Percentiles rank a stretch among this genome's conserved stretches.
Evolutionary conservation across 2,113 vertebrate species (phyloP).

Genomic region (Callionymus lyra): DNA sequence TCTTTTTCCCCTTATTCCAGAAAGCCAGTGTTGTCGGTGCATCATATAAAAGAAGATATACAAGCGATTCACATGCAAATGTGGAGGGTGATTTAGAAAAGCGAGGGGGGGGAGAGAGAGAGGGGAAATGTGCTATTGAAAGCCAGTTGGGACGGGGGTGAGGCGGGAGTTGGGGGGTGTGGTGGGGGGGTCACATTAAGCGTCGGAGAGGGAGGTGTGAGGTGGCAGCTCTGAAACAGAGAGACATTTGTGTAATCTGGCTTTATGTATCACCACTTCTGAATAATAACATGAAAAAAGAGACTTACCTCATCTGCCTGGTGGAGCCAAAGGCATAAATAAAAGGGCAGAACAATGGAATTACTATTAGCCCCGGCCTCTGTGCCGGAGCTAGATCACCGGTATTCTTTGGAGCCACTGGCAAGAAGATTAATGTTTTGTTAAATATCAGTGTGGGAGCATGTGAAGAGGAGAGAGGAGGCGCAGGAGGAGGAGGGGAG

Average conservation of each 20-base stretch:
- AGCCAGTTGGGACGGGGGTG: conserved; percentile 44
- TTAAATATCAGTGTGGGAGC: conserved; percentile 98
- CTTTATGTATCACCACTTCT: conserved; percentile 96
- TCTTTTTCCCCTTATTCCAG: conserved; percentile 40
- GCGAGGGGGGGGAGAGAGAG: conserved; percentile 54
- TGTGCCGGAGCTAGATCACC: conserved; percentile 81
- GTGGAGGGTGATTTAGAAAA: conserved; percentile 68
- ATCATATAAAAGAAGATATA: conserved; percentile 81
- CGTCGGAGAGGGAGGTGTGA: conserved; percentile 74
- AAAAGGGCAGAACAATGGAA: conserved; percentile 91
- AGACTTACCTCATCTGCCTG: conserved; percentile 97
- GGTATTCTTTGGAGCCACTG: conserved; percentile 94
- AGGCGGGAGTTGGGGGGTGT: conserved; percentile 44
- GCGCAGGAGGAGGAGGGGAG: conserved; percentile 13
- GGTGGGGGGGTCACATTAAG: conserved; percentile 55
- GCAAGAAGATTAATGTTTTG: conserved; percentile 99
- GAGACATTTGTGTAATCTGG: conserved; percentile 95
- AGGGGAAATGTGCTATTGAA: conserved; percentile 74
- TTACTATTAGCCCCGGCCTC: conserved; percentile 83
- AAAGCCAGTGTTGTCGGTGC: conserved; percentile 74
- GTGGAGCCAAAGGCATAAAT: conserved; percentile 97
- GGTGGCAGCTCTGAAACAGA: conserved; percentile 81
- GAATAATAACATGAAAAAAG: conserved; percentile 97
- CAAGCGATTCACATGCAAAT: conserved; percentile 80
- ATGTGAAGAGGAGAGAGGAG: conserved; percentile 67